Evolutionary conservation across 1,140 invertebrate species (phyloP).

Genomic region (Pteromalus puparum): DNA sequence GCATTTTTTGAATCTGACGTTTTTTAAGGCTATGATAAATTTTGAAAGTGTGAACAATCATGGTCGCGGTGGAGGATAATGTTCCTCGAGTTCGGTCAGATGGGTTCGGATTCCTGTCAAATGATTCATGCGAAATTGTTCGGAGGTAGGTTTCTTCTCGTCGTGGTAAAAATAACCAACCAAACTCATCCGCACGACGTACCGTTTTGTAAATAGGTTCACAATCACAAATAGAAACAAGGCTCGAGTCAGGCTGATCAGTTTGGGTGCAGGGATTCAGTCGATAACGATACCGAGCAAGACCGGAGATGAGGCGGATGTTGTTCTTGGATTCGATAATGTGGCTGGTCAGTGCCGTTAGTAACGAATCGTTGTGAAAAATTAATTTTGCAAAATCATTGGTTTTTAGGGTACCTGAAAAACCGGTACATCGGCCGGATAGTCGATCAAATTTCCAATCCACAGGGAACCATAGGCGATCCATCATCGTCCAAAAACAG

Average conservation of each 20-base stretch:
- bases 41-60: neutral
- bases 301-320: slow-evolving; percentile 76
- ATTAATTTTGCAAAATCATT: neutral
- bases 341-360: slow-evolving; percentile 71
- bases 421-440: slow-evolving; percentile 81
- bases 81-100: slow-evolving; percentile 55
- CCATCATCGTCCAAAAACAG: slow-evolving; percentile 50
- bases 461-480: neutral
- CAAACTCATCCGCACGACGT: neutral
- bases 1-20: neutral
- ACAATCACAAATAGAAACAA: slow-evolving; percentile 74
- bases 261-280: slow-evolving; percentile 79
- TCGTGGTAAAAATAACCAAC: neutral
- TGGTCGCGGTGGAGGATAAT: neutral
- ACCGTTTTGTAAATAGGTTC: slow-evolving; percentile 55
- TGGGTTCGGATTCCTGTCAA: slow-evolving; percentile 60
- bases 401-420: slow-evolving; percentile 70
- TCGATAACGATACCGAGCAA: slow-evolving; percentile 78
- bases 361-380: slow-evolving; percentile 47
- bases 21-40: neutral
- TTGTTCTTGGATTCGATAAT: slow-evolving; percentile 80
- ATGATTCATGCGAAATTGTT: slow-evolving; percentile 55
- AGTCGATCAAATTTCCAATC: slow-evolving; percentile 49
- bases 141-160: slow-evolving; percentile 55
- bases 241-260: slow-evolving; percentile 76